phyloP scores from a whole-genome alignment of 2,113 vertebrate genomes.

The Ochotona princeps region DNA sequence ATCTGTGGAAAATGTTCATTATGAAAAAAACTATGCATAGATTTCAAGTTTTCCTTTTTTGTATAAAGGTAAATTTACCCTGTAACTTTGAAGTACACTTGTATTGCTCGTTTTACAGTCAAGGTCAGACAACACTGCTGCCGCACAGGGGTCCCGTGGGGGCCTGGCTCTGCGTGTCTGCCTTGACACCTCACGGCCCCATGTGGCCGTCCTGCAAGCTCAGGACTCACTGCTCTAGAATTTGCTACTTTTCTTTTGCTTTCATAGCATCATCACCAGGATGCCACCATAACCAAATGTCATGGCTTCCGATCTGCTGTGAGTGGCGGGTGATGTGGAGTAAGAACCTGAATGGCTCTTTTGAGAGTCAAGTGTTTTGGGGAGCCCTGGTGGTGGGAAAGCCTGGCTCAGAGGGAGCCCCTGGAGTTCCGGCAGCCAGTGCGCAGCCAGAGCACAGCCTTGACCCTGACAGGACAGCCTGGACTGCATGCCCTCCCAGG shows the following conservation, averaged over 20 bases:
- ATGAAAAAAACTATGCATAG: too few species aligned
- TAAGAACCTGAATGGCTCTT: background rate
- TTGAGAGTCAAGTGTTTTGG: accelerated
- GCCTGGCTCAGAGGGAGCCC: background rate
- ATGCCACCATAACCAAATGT: background rate
- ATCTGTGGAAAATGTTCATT: too few species aligned
- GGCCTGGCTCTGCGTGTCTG: background rate
- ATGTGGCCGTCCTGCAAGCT: background rate
- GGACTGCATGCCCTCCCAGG: accelerated
- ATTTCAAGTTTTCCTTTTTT: too few species aligned
- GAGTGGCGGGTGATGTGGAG: background rate
- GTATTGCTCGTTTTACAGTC: background rate
- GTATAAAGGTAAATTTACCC: too few species aligned
- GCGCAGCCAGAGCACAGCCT: background rate
- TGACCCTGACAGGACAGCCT: accelerated
- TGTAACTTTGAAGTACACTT: too few species aligned
- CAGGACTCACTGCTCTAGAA: background rate
- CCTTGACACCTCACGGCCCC: background rate
- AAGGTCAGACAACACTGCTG: background rate
- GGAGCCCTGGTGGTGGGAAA: background rate
- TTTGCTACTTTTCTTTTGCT: background rate
- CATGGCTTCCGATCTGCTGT: background rate
- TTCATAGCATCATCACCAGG: background rate
- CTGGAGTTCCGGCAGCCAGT: background rate
- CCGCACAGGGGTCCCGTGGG: background rate